Conservation (phyloP, 2,797 vertebrate genomes). For the Propithecus perrieri region DNA sequence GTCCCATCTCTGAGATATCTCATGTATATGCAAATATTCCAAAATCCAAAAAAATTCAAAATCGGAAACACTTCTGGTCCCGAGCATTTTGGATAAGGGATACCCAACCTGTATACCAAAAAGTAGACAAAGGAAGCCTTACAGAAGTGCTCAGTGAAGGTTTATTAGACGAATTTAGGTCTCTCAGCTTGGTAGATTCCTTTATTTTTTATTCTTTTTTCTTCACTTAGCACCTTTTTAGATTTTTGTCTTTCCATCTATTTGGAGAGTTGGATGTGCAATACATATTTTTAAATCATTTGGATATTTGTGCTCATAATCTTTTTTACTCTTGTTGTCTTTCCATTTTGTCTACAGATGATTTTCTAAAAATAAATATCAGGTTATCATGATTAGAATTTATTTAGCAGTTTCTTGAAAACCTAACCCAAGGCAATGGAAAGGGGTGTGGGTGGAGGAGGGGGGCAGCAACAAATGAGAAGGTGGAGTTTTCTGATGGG, state of each 20-base stretch:
- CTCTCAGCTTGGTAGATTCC: background rate
- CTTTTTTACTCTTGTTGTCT: background rate
- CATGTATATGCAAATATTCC: background rate
- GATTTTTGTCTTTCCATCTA: background rate
- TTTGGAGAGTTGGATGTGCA: background rate
- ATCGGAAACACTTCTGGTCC: background rate
- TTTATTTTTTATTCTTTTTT: background rate
- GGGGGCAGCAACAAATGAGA: background rate
- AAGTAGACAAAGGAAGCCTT: background rate
- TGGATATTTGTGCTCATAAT: background rate
- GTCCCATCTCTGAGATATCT: background rate
- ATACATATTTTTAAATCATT: background rate
- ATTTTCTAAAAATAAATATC: background rate
- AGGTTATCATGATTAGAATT: background rate
- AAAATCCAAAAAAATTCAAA: background rate
- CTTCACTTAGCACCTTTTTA: background rate
- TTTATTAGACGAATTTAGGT: background rate
- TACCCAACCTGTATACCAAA: background rate
- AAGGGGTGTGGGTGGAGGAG: too few relatives aligned
- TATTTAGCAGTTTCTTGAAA: background rate
- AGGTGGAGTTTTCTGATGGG: background rate
- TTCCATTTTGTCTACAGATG: background rate
- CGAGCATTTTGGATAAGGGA: background rate
- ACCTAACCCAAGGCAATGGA: background rate
- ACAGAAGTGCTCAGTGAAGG: accelerated